These are phyloP conservation scores for Vidua chalybeata DNA, from an alignment of 2,113 vertebrate species.

Conservation along the genomic window DNA sequence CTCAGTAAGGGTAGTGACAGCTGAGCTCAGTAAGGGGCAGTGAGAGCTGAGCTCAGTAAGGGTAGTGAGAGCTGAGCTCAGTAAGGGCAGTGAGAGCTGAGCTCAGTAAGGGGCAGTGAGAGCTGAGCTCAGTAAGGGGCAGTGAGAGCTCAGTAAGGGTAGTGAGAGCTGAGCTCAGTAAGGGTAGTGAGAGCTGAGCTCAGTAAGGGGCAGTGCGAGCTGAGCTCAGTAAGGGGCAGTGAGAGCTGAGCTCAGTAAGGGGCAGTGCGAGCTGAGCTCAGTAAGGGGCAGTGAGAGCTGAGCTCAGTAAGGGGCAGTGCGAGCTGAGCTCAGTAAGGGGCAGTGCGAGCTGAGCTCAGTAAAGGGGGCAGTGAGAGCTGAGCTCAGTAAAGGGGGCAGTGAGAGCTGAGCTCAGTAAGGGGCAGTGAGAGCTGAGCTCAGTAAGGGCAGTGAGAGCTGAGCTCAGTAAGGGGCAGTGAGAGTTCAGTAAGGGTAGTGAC, in stretches of 20 bases:
- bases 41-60: too few species aligned
- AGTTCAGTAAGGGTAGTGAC: neutral
- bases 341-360: neutral
- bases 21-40: neutral
- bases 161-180: too few species aligned
- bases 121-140: neutral
- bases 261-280: neutral
- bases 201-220: neutral
- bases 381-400: rapidly evolving
- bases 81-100: rapidly evolving
- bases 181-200: neutral
- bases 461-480: neutral
- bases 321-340: neutral
- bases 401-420: neutral
- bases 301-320: rapidly evolving
- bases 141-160: too few species aligned
- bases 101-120: neutral
- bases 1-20: too few species aligned
- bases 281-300: neutral
- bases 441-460: rapidly evolving
- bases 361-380: too few species aligned
- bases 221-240: rapidly evolving
- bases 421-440: neutral
- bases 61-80: too few species aligned
- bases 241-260: neutral